phyloP scores from a whole-genome alignment of 1,140 invertebrate species.

The Subanguina moxae region DNA sequence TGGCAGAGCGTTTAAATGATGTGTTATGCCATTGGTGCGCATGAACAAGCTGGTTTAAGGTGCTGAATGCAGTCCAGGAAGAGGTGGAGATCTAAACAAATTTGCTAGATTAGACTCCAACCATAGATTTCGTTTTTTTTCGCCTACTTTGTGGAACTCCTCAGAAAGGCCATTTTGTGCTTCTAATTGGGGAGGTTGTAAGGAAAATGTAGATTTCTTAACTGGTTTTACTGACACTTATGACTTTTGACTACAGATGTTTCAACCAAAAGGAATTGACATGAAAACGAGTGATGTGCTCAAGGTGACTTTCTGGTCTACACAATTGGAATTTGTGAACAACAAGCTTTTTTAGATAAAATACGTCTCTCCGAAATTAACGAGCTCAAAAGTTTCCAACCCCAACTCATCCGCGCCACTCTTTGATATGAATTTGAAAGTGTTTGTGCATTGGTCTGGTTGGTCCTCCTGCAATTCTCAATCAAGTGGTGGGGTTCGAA shows the following conservation, averaged over 20 bases:
- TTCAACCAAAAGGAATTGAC: too few species aligned
- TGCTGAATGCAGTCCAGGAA: not conserved
- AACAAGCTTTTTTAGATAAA: too few species aligned
- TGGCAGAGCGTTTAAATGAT: too few species aligned
- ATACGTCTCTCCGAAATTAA: too few species aligned
- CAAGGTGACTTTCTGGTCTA: too few species aligned
- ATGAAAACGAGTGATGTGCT: too few species aligned
- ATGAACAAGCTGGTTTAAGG: not conserved
- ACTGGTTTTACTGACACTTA: too few species aligned
- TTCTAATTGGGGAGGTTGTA: not conserved
- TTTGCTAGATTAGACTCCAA: not conserved
- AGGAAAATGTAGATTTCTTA: not conserved
- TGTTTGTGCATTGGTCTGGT: constrained; percentile 13
- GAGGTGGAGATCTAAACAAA: not conserved
- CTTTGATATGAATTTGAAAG: constrained; percentile 7
- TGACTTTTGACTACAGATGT: too few species aligned
- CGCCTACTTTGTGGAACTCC: not conserved
- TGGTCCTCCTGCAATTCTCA: not conserved
- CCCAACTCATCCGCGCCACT: not conserved
- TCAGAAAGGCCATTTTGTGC: not conserved
- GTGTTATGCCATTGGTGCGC: too few species aligned
- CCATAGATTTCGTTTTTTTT: not conserved
- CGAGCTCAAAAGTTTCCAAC: not conserved
- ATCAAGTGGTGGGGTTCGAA: not conserved
- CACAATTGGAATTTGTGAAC: too few species aligned